Percentiles rank a stretch among this genome's conserved stretches.
phyloP scores from a whole-genome alignment of 2,888 invertebrate species.

The Dastarcus helophoroides region DNA sequence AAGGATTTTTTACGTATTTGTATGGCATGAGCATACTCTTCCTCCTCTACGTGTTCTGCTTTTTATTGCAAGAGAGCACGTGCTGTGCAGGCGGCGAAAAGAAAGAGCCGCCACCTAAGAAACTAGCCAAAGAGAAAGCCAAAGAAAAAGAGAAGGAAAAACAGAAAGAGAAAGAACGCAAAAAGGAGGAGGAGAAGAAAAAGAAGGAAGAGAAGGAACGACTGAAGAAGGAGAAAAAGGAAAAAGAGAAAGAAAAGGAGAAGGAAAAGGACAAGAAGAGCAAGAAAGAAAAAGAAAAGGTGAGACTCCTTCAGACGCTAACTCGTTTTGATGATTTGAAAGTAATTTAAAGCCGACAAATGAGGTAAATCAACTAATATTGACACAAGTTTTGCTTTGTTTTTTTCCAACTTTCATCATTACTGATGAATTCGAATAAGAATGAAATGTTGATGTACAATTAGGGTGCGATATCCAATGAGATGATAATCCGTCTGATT shows the following conservation, averaged over 20 bases:
- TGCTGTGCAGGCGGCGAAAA: slow-evolving; percentile 65
- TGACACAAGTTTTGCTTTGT: no score
- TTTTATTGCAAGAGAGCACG: slow-evolving; percentile 81
- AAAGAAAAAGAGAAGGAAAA: slow-evolving; percentile 42
- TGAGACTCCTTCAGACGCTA: slow-evolving; percentile 12
- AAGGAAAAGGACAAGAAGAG: slow-evolving; percentile 47
- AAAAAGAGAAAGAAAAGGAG: slow-evolving; percentile 44
- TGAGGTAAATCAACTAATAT: no score
- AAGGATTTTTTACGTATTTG: slow-evolving; percentile 90
- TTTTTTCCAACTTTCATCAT: no score
- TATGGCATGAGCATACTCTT: slow-evolving; percentile 89
- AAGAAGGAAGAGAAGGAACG: slow-evolving; percentile 46
- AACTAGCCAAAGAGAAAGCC: slow-evolving; percentile 30
- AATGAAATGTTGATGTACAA: no score
- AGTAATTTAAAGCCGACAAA: no score
- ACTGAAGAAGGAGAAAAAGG: slow-evolving; percentile 49
- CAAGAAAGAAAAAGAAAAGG: slow-evolving; percentile 29
- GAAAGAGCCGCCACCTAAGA: slow-evolving; percentile 37
- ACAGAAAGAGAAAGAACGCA: no score
- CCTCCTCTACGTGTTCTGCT: slow-evolving; percentile 88
- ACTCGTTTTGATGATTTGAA: slow-evolving; percentile 8
- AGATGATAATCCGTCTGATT: no score
- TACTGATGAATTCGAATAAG: no score
- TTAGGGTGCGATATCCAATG: no score
- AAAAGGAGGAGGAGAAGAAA: slow-evolving; percentile 42